These are phyloP conservation scores for Lerista edwardsae DNA, from an alignment of 2,797 vertebrate species.

Conservation along the genomic window DNA sequence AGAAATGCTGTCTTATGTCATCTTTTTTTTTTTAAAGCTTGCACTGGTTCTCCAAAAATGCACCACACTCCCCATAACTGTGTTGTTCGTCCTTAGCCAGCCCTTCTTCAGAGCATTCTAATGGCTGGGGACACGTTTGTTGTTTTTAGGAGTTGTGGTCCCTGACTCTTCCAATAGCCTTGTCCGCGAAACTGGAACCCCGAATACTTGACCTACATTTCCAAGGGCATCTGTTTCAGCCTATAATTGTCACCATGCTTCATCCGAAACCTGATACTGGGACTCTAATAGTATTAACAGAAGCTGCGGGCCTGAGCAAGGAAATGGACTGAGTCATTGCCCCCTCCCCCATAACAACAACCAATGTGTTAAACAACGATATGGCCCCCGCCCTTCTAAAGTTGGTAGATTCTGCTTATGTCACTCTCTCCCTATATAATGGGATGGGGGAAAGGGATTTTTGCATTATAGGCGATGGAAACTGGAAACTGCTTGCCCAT, in stretches of 20 bases:
- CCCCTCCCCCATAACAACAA: not conserved
- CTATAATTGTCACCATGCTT: conserved; percentile 65
- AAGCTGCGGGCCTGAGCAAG: conserved; percentile 39
- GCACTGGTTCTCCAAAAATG: not conserved
- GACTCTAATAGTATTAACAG: conserved; percentile 75
- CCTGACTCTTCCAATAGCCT: conserved; percentile 62
- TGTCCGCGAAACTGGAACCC: conserved; percentile 72
- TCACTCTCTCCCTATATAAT: not conserved
- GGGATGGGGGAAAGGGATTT: too few species aligned
- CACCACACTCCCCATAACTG: not conserved
- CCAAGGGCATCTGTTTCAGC: conserved; percentile 65
- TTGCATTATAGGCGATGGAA: not conserved
- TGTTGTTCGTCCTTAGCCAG: not conserved
- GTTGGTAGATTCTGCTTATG: not conserved
- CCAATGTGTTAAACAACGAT: not conserved
- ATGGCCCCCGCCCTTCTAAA: not conserved
- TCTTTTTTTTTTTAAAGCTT: not conserved
- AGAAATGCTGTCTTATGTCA: too few species aligned
- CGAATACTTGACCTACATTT: conserved; percentile 72
- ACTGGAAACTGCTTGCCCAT: not conserved
- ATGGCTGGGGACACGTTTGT: not conserved
- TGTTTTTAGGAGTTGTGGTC: conserved; percentile 48
- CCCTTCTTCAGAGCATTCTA: not conserved
- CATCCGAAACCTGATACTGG: conserved; percentile 69
- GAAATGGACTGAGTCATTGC: not conserved